Evolutionary conservation across 2,888 invertebrate species (phyloP).

Genomic region (Drosophila meridionalis): DNA sequence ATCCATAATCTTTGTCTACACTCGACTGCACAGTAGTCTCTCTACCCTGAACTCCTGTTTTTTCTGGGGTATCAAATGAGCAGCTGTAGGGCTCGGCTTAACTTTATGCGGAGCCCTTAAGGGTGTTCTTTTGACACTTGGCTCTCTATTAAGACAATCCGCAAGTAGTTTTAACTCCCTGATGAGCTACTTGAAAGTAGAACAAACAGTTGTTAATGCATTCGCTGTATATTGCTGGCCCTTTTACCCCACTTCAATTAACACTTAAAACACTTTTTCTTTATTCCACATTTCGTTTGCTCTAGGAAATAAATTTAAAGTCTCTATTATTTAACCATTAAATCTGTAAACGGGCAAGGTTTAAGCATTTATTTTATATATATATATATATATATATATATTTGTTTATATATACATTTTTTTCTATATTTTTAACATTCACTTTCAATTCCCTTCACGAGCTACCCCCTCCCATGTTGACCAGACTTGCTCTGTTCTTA

Average conservation of each 20-base stretch:
- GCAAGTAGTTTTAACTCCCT: background rate
- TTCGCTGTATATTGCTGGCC: no score
- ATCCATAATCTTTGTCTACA: background rate
- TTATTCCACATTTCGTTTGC: background rate
- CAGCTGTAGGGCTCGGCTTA: background rate
- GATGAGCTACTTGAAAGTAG: background rate
- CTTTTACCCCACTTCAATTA: background rate
- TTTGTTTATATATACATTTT: no score
- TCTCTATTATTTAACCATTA: constrained; percentile 7
- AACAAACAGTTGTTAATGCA: no score
- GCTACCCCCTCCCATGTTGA: background rate
- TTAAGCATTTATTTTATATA: background rate
- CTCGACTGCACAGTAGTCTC: background rate
- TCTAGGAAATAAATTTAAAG: background rate
- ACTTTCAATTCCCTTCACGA: background rate
- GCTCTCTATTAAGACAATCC: background rate
- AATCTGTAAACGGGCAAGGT: background rate
- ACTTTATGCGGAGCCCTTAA: background rate
- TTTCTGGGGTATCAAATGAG: background rate
- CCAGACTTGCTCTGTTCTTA: constrained; percentile 1
- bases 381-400: no score
- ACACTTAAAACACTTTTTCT: background rate
- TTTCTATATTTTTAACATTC: background rate
- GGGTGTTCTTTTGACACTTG: background rate
- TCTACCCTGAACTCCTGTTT: background rate